phyloP scores from a whole-genome alignment of 1,140 invertebrate species.

The Lepidurus arcticus region DNA sequence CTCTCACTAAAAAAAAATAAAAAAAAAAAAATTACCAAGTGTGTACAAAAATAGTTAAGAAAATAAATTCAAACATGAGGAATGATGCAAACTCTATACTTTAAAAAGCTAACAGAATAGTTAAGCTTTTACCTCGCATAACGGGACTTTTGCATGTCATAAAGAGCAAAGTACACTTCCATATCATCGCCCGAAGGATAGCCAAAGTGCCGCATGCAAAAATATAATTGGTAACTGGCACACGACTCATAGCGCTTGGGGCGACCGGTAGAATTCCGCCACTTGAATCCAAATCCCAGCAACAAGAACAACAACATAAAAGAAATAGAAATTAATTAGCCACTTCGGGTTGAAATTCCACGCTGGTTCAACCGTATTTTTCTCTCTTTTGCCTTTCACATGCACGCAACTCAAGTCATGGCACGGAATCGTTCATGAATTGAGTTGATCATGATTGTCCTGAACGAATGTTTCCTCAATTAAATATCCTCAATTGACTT shows the following conservation, averaged over 20 bases:
- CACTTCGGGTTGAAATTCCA: too few species aligned
- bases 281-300: not conserved
- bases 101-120: constrained; percentile 20
- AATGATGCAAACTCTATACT: constrained; percentile 29
- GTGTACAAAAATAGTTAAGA: constrained; percentile 20
- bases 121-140: constrained; percentile 26
- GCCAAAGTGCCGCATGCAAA: constrained; percentile 81
- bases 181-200: constrained; percentile 79
- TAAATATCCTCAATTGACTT: too few species aligned
- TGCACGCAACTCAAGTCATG: too few species aligned
- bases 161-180: constrained; percentile 80
- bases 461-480: too few species aligned
- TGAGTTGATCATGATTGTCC: too few species aligned
- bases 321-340: constrained; percentile 37
- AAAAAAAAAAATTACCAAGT: constrained; percentile 24
- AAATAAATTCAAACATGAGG: not conserved
- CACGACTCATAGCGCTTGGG: constrained; percentile 42
- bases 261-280: constrained; percentile 25
- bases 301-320: constrained; percentile 31
- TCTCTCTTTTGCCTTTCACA: too few species aligned
- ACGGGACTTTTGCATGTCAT: constrained; percentile 51
- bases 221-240: constrained; percentile 76
- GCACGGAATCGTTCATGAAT: too few species aligned
- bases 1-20: constrained; percentile 60
- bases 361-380: too few species aligned